Base-by-base conservation (phyloP, 2,888 invertebrate species). In the Caenorhabditis uteleia region DNA sequence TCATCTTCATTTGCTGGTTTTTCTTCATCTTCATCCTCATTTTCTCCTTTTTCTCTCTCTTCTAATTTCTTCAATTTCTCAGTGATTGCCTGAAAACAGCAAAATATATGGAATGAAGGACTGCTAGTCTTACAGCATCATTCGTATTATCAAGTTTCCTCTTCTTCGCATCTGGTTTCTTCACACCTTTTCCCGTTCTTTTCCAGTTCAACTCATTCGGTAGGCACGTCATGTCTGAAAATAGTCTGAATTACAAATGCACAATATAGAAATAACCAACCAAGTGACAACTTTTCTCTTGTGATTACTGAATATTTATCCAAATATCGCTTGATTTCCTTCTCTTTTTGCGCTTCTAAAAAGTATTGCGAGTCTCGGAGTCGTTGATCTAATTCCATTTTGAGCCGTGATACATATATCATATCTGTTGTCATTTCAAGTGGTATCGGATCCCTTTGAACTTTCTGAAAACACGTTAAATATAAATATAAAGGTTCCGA, bases 281-380 rank as follows among this genome's bases (percentile, higher is more conserved):
- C 68, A 23, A 77, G 68, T 5, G 65, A 38, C 50, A 72, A 50
- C 45, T 62, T 65, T 20, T 68, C 71, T 25, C 70, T 62, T 34
- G 71, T 54, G 16, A 65, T 53, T 18, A 54, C 34, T 12, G 68
- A 61, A 47, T 75, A 80, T 44, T 77, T 80, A 57, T 81, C 81
- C 21, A 75, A 68, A 55, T 80, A 81, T n/a, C 80, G 69, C n/a
- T 54, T 53, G n/a, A 80, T 68, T 38, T 79, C 79, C 14, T 58
- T 59, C 40, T 70, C 67, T n/a, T 68, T 68, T 5, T 67, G 62
- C 8, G 61, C 59, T 36, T 75, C 69, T 38, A 73, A 40, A 48
- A 74, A 77, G 49, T 71, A 78, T 10, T 77, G 65, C 14, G 79
- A 80, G 34, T 79, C 76, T 5, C 64, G 73, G 56, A 78, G 75